Conservation (phyloP, 2,113 vertebrate genomes). For the Dasyurus viverrinus region DNA sequence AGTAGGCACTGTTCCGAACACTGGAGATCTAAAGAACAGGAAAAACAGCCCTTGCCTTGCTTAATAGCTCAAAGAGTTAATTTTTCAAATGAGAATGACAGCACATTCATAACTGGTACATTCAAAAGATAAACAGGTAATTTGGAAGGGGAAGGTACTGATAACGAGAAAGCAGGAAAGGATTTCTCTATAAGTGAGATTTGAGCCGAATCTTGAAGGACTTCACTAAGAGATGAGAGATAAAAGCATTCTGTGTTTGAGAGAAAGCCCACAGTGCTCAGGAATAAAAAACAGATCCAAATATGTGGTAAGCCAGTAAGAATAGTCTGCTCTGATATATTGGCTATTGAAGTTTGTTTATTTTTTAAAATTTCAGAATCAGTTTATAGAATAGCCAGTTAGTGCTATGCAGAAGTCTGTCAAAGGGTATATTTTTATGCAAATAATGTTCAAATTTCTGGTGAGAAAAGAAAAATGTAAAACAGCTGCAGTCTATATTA, state of each 20-base stretch:
- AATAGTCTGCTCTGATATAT: neutral
- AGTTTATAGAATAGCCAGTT: neutral
- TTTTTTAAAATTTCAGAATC: neutral
- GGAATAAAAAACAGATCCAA: neutral
- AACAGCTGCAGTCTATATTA: neutral
- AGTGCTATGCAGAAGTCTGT: conserved; percentile 34
- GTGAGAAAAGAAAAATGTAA: conserved; percentile 38
- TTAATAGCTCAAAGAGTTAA: neutral
- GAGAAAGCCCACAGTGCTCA: neutral
- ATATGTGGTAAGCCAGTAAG: neutral
- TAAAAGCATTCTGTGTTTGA: neutral
- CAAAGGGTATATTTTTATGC: conserved; percentile 2
- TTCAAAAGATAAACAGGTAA: neutral
- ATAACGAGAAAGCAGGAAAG: neutral
- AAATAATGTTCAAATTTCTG: conserved; percentile 49
- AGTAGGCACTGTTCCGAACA: neutral
- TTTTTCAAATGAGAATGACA: neutral
- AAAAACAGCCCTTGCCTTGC: neutral
- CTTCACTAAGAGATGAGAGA: too few relatives aligned
- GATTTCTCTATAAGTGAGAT: neutral
- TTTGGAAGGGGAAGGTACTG: neutral
- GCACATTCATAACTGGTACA: neutral
- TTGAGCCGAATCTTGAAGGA: neutral
- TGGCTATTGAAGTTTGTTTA: conserved; percentile 3
- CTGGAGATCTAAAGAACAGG: neutral